Base-by-base conservation (phyloP, 2,888 invertebrate genomes). In the Metallyticus violacea region DNA sequence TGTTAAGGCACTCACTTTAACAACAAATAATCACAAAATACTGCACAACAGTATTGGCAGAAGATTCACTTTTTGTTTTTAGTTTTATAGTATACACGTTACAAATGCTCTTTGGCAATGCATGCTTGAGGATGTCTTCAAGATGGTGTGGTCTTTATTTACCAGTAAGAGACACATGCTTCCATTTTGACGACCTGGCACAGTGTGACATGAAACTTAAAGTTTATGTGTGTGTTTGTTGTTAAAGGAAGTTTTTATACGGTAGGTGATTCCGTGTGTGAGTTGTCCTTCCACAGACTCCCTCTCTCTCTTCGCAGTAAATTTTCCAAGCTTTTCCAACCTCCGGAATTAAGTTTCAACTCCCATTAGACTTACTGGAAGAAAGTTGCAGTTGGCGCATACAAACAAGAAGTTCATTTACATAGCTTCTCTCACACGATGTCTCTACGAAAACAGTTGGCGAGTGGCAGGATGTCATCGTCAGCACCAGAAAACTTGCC, bases 341-440 rank as follows among this genome's bases (percentile, higher is more conserved):
- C 29, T 30, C 81, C 29, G 81, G 85, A 80, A 85, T 85, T 85
- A 85, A 85, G 85, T 79, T 81, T 85, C 80, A 85, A 85, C 85
- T 85, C 85, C 85, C 85, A 85, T 85, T 85, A 85, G 80, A 85
- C 81, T 81, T 80, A 80, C 40, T 85, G 80, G 76, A 85, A 85
- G 85, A 85, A 85, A 80, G 80, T 77, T 62, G 27, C 81, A 85
- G 80, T 85, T 81, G 40, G 79, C 40, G 85, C 80, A 85, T 85
- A 85, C 85, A 85, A 81, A 85, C 85, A 85, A 80, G 81, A 27
- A 9, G n/a, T n/a, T 83, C 83, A 83, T 83, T 83, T 83, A 77
- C 83, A 83, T 83, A 77, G 62, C 77, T 62, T 62, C 22, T 62
- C 40, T 62, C 40, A 22, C 40, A 62, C 40, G 1, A 62, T 62